Percentiles rank a stretch among this genome's conserved stretches.
Evolutionary conservation across 2,888 invertebrate genomes (phyloP).

Genomic region (Gisinianus flammeolus): DNA sequence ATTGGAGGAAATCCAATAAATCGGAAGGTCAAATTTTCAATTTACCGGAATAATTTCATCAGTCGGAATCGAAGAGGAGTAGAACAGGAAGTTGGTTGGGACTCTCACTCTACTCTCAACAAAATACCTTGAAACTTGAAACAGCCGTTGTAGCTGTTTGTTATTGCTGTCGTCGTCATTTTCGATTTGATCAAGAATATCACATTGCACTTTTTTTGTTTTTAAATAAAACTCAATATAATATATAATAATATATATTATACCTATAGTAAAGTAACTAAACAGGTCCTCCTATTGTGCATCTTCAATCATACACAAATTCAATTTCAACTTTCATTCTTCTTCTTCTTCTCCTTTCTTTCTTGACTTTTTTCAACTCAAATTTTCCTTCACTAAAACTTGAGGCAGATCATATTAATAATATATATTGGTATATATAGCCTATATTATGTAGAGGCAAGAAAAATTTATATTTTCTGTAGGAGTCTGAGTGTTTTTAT

Average conservation of each 20-base stretch:
- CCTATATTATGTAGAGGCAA: no score
- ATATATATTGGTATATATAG: no score
- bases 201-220: background rate
- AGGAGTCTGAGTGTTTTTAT: background rate
- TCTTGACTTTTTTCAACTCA: background rate
- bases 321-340: background rate
- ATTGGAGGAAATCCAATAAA: background rate
- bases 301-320: background rate
- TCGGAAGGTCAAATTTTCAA: background rate
- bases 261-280: no score
- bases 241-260: no score
- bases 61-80: background rate
- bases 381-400: no score
- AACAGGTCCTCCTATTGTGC: no score
- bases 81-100: background rate
- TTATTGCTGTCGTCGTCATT: background rate
- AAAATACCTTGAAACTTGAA: background rate
- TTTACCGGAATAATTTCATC: conserved; percentile 4
- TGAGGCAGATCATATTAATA: no score
- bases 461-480: no score
- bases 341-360: background rate
- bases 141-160: background rate
- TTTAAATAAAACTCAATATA: no score
- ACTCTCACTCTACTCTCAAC: background rate
- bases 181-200: background rate